Evolutionary conservation across 2,113 vertebrate species (phyloP).

Genomic region (Cyanocitta stelleri): DNA sequence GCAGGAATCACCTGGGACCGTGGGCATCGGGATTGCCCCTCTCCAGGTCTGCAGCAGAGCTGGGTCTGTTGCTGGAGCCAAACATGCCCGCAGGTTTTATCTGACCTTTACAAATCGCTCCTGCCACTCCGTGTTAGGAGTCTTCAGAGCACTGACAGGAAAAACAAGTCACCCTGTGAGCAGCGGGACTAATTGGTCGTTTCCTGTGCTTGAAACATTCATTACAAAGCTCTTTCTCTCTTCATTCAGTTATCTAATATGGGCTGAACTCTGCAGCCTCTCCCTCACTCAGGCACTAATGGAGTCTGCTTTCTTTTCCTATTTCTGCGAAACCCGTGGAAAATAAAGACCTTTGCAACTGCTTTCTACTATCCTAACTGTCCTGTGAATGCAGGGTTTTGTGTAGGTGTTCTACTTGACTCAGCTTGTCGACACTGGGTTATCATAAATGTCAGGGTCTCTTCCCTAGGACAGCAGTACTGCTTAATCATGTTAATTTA

Average conservation of each 20-base stretch:
- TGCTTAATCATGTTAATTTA: not conserved
- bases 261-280: not conserved
- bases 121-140: not conserved
- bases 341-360: not conserved
- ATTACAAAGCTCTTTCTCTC: not conserved
- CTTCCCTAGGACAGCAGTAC: not conserved
- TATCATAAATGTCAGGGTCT: not conserved
- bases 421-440: not conserved
- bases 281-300: not conserved
- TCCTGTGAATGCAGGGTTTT: not conserved
- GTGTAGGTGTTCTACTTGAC: not conserved
- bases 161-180: not conserved
- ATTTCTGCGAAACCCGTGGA: not conserved
- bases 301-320: not conserved
- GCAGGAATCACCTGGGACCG: too few species aligned
- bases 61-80: not conserved
- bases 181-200: not conserved
- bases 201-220: not conserved
- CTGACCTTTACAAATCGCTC: not conserved
- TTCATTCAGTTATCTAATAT: not conserved
- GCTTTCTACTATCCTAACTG: not conserved
- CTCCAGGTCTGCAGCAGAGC: not conserved
- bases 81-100: not conserved
- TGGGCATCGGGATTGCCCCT: not conserved
- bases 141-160: not conserved